Conservation (phyloP, 2,113 vertebrate genomes). For the Malurus cyaneus region DNA sequence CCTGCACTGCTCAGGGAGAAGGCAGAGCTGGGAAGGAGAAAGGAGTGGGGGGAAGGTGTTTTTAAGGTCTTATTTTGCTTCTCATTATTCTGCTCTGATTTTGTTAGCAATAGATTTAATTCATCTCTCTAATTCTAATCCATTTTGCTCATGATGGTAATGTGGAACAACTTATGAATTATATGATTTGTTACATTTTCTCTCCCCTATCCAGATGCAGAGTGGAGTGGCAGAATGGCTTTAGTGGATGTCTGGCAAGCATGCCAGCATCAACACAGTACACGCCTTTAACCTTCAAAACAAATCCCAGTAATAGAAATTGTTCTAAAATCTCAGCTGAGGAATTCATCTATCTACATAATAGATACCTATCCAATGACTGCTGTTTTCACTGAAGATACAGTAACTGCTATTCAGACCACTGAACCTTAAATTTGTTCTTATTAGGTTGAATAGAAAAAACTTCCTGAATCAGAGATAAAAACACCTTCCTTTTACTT, state of each 20-base stretch:
- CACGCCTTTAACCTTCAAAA: background rate
- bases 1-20: background rate
- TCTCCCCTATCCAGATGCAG: background rate
- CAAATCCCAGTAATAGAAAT: background rate
- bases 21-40: background rate
- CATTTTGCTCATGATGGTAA: no score
- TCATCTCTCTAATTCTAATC: no score
- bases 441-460: background rate
- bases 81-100: background rate
- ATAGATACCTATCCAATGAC: background rate
- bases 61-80: background rate
- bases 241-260: background rate
- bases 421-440: background rate
- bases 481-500: background rate
- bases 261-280: background rate
- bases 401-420: background rate
- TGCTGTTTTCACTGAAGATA: background rate
- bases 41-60: background rate
- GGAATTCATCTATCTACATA: background rate
- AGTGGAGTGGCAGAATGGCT: background rate
- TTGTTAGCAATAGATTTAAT: no score
- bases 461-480: background rate
- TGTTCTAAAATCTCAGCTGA: background rate
- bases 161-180: no score
- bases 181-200: background rate